Base-by-base conservation (phyloP, 2,888 invertebrate species). In the Thelaira solivaga region DNA sequence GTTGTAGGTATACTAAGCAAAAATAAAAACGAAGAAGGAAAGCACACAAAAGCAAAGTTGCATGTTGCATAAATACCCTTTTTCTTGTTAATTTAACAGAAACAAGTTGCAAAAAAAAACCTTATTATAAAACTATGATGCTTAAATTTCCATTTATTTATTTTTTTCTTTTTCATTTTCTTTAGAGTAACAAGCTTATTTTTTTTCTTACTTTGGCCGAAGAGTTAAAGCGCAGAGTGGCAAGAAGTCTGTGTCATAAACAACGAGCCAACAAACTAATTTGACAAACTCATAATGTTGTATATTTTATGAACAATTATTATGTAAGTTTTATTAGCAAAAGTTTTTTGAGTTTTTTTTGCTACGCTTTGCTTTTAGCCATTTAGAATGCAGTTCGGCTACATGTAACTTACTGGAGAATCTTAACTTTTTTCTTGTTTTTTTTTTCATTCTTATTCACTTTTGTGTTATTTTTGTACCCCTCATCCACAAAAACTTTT, bases 261-360 rank as follows among this genome's bases (percentile, higher is more conserved):
- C 79, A 76, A 79, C 76, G 41, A 81, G 64, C 51, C 68, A 82
- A 82, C 84, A 83, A 83, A 84, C 85, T 85, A 86, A 86, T 86
- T 86, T 84, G 83, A 85, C 78, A 86, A 84, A 83, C 83, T 84
- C 87, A 86, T 87, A 86, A 87, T 84, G 83, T 86, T 84, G 83
- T 78, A 81, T 82, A 86, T 85, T 87, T 87, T 86, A 86, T 86
- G 85, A 84, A 86, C 86, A 87, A 87, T 86, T 88, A 88, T 86
- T 85, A 85, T 86, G 84, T 84, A 88, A 87, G 86, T 86, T 86
- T 86, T 86, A 86, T 86, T 86, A 84, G 82, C 82, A 62, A 62
- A 43, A 59, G 22, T 39, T 10, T 47, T 10, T 24, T 47, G 29
- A 24, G 18, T 13, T 34, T 51, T 59, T 62, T 43, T 39, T 26